Base-by-base conservation (phyloP, 2,888 invertebrate species). In the Liodrosophila aerea region DNA sequence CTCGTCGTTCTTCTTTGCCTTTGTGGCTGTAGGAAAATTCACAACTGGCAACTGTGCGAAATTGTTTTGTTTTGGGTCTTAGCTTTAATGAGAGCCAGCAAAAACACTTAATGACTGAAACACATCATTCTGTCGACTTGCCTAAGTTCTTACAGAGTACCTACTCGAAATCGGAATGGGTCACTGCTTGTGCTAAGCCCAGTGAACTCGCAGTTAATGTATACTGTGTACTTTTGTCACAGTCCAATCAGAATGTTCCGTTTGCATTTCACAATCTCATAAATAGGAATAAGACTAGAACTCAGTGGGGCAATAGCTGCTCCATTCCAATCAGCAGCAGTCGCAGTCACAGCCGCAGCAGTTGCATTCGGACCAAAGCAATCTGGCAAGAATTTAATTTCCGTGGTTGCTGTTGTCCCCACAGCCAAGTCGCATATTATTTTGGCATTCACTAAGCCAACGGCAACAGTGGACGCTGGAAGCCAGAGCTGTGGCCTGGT, bases 191-290 rank as follows among this genome's bases (percentile, higher is more conserved):
- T 4, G 4, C 51, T 46, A 37, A 73, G 53, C 59, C 41, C 47
- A 57, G 51, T 39, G 43, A 62, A 18, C 58, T 60, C 44, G 33
- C 31, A 29, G 9, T 44, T 11, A 13, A 1, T 36, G 15, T 15
- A 37, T 22, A 22, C 16, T 37, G 9, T 16, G 1, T n/a, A 4
- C 15, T 37, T 9, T 33, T 62, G 43, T 39, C 45, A 33, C 47
- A 11, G 16, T 58, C 45, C 67, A 64, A 64, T 73, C 74, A 51
- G 51, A 44, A 30, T 51, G 51, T 67, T 58, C 5, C 57, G 50
- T 70, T 81, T 77, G 77, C 75, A 81, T 82, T 82, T 64, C 60
- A 65, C 70, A 82, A 77, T 73, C 63, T 40, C 78, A 77, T 78
- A 82, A 78, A 78, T 73, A 68, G 82, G 73, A 82, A 75, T 82